Evolutionary conservation across 2,888 invertebrate species (phyloP).

Genomic region (Ectropis crepuscularia): DNA sequence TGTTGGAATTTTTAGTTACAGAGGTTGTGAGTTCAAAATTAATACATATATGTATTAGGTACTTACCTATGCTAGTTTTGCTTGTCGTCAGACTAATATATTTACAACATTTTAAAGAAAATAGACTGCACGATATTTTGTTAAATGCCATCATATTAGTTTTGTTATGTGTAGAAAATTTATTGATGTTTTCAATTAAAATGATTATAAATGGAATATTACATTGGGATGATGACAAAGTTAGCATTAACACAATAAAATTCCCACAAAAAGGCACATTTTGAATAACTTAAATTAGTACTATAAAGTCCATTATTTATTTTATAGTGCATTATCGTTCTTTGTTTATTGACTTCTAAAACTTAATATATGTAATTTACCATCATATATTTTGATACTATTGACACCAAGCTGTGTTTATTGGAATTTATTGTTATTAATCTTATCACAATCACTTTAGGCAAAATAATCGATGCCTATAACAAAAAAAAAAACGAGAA

Average conservation of each 20-base stretch:
- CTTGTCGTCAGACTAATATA: too few species aligned
- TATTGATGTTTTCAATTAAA: slow-evolving; percentile 9
- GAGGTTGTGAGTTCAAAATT: too few species aligned
- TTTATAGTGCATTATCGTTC: slow-evolving; percentile 13
- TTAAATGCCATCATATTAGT: background rate
- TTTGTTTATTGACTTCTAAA: slow-evolving; percentile 14
- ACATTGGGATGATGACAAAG: slow-evolving; percentile 1
- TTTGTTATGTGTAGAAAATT: background rate
- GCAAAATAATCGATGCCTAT: slow-evolving; percentile 1
- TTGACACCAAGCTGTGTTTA: slow-evolving; percentile 5
- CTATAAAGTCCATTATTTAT: slow-evolving; percentile 12
- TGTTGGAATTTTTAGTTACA: too few species aligned
- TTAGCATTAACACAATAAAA: background rate
- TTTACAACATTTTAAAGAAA: background rate
- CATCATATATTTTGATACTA: slow-evolving; percentile 13
- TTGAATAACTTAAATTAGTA: slow-evolving; percentile 8
- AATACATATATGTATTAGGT: too few species aligned
- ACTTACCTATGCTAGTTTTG: too few species aligned
- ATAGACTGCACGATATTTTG: background rate
- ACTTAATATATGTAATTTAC: slow-evolving; percentile 14
- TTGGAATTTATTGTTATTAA: slow-evolving; percentile 13
- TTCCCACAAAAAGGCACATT: background rate
- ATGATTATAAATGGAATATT: slow-evolving; percentile 2
- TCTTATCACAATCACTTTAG: slow-evolving; percentile 12
- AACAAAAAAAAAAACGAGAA: background rate